phyloP scores from a whole-genome alignment of 2,888 invertebrate genomes.

The Xylota sylvarum region DNA sequence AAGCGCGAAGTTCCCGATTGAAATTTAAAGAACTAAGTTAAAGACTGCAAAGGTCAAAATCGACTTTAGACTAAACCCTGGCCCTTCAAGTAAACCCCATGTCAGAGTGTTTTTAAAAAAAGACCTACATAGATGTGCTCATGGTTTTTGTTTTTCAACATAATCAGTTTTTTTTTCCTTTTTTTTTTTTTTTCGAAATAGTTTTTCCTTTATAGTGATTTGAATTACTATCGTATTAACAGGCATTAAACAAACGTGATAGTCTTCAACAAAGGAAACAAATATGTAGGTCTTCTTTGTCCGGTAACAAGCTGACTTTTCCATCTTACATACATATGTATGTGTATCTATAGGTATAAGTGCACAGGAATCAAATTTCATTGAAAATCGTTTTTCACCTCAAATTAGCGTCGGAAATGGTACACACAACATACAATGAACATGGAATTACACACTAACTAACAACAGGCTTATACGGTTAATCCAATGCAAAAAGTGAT shows the following conservation, averaged over 20 bases:
- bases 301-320: constrained; percentile 64
- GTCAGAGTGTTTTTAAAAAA: no score
- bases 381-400: constrained; percentile 77
- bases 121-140: not conserved
- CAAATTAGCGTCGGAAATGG: constrained; percentile 76
- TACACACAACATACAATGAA: constrained; percentile 67
- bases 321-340: constrained; percentile 25
- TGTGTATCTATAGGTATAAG: constrained; percentile 13
- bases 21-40: no score
- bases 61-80: no score
- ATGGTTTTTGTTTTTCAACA: not conserved
- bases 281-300: constrained; percentile 76
- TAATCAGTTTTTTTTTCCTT: not conserved
- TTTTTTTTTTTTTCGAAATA: no score
- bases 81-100: no score
- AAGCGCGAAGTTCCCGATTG: no score
- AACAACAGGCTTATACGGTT: constrained; percentile 75
- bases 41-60: no score
- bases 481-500: constrained; percentile 76
- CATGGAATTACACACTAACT: constrained; percentile 76
- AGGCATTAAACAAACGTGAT: constrained; percentile 66
- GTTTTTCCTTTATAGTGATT: constrained; percentile 45
- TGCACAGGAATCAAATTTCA: constrained; percentile 63
- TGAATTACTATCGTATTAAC: constrained; percentile 69
- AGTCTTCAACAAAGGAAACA: constrained; percentile 70